Conservation (phyloP, 2,888 invertebrate species). For the Orthosia incerta region DNA sequence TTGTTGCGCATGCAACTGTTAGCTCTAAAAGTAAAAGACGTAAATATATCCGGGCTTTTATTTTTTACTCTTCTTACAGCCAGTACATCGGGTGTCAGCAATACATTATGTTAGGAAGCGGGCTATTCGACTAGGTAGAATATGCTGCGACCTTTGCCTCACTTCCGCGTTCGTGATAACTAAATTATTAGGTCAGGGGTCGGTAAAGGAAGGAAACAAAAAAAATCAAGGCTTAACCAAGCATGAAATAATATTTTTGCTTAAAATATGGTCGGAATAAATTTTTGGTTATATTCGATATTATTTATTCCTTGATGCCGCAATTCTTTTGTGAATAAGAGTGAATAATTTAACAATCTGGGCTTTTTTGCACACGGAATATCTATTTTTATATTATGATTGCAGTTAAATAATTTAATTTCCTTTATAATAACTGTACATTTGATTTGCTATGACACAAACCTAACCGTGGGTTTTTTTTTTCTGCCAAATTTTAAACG, state of each 20-base stretch:
- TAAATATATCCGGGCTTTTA: constrained; percentile 16
- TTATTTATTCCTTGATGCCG: constrained; percentile 21
- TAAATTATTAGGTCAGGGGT: constrained; percentile 62
- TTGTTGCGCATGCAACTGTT: not conserved
- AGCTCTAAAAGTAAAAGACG: not conserved
- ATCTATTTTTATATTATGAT: not conserved
- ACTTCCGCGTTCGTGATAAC: constrained; percentile 57
- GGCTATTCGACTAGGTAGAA: constrained; percentile 53
- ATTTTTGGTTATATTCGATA: not conserved
- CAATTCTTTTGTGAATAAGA: constrained; percentile 5
- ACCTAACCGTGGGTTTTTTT: not conserved
- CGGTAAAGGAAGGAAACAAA: constrained; percentile 33
- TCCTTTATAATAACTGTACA: not conserved
- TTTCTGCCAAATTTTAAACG: not conserved
- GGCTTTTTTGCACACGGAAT: not conserved
- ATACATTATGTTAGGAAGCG: constrained; percentile 60
- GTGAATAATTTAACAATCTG: not conserved
- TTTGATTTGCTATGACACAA: not conserved
- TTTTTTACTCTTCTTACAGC: constrained; percentile 29
- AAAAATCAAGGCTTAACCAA: constrained; percentile 36
- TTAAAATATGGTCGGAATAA: constrained; percentile 11
- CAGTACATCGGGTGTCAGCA: constrained; percentile 45
- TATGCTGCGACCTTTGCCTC: constrained; percentile 54
- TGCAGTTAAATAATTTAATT: not conserved
- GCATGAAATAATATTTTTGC: constrained; percentile 30